Conservation (phyloP, 2,113 vertebrate species). For the Platichthys flesus region DNA sequence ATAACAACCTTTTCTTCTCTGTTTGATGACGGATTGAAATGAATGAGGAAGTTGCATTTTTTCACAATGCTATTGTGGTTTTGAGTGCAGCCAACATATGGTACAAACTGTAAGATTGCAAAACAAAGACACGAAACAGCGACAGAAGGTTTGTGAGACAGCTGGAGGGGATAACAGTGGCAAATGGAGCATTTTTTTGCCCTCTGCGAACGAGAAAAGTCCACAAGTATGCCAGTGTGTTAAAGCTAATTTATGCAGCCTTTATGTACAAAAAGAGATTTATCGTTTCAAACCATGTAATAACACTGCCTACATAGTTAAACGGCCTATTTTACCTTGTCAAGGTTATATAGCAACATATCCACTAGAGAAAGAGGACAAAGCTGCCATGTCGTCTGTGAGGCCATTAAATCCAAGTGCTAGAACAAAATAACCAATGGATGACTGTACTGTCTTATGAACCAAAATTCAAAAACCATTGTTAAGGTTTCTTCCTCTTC, state of each 20-base stretch:
- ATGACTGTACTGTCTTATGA: not conserved
- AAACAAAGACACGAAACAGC: constrained; percentile 33
- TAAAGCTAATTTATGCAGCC: constrained; percentile 6
- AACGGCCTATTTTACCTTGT: too few species aligned
- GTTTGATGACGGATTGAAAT: not conserved
- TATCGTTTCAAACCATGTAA: too few species aligned
- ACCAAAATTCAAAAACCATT: too few species aligned
- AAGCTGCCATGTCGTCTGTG: too few species aligned
- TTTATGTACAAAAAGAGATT: too few species aligned
- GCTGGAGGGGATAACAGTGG: not conserved
- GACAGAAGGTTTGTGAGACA: constrained; percentile 1
- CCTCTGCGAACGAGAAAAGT: constrained; percentile 16
- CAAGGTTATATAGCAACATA: too few species aligned
- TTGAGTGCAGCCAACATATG: not conserved
- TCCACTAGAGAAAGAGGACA: too few species aligned
- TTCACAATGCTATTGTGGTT: constrained; percentile 3
- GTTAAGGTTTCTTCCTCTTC: too few species aligned
- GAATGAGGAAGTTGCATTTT: not conserved
- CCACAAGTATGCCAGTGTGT: not conserved
- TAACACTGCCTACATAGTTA: too few species aligned
- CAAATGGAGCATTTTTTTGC: not conserved
- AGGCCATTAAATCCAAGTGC: too few species aligned
- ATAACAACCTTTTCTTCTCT: not conserved
- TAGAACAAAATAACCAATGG: not conserved
- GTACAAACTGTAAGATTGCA: not conserved